These are phyloP conservation scores for Chiloscyllium plagiosum DNA, from an alignment of 2,113 vertebrate genomes.

Conservation along the genomic window DNA sequence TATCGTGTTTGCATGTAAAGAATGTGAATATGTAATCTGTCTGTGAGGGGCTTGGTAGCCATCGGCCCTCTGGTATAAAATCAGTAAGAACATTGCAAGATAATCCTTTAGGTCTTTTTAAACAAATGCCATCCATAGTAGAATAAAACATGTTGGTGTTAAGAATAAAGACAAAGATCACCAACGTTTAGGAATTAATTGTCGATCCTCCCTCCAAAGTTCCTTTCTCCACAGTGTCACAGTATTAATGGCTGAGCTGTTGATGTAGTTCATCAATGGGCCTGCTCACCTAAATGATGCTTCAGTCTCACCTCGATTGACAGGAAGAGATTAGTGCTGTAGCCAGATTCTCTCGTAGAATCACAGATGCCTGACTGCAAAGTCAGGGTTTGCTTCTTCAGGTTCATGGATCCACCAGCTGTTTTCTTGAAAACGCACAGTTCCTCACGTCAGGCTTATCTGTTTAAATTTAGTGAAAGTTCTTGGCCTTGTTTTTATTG, in stretches of 20 bases:
- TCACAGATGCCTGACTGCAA: neutral
- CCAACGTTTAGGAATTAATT: neutral
- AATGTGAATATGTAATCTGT: neutral
- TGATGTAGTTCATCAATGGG: neutral
- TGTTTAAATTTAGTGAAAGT: neutral
- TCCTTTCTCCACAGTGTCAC: neutral
- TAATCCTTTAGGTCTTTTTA: neutral
- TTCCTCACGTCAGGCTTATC: neutral
- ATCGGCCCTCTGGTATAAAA: neutral
- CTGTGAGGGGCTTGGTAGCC: neutral
- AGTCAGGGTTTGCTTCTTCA: neutral
- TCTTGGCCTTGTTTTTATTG: neutral
- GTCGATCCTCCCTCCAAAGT: neutral
- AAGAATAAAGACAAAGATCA: neutral
- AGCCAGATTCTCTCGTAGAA: neutral
- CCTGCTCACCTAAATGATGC: neutral
- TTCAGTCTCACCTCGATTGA: neutral
- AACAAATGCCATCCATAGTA: neutral
- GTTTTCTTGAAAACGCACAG: neutral
- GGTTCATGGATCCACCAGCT: neutral
- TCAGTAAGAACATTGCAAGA: neutral
- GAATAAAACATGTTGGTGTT: neutral
- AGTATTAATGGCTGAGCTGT: neutral
- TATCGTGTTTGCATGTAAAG: neutral
- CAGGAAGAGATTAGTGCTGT: neutral